A percentile compares a stretch with the other conserved stretches of the same genome.
These are phyloP conservation scores for Lycorma delicatula DNA, from an alignment of 1,140 invertebrate species.

Conservation along the genomic window DNA sequence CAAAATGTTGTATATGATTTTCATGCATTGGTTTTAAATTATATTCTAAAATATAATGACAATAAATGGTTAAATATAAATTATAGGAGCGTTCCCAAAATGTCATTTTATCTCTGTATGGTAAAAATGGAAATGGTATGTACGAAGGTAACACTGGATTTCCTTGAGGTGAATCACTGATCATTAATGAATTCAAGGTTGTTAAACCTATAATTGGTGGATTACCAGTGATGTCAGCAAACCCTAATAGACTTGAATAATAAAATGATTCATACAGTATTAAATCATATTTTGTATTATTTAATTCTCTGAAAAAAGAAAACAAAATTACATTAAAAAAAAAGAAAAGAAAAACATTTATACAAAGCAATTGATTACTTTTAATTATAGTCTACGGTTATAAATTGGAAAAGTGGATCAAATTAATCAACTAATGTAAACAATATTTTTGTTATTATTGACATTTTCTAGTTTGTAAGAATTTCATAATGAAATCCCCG, in stretches of 20 bases:
- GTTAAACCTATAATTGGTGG: neutral
- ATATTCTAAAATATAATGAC: neutral
- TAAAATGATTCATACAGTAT: conserved; percentile 5
- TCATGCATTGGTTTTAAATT: neutral
- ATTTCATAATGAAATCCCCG: too few relatives aligned
- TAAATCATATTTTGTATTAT: conserved; percentile 5
- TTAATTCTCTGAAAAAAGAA: neutral
- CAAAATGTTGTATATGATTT: neutral
- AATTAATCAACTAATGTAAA: too few relatives aligned
- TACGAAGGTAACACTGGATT: neutral
- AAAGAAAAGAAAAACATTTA: too few relatives aligned
- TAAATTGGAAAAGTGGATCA: too few relatives aligned
- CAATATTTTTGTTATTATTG: too few relatives aligned
- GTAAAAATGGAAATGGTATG: neutral
- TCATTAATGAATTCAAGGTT: neutral
- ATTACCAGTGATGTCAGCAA: neutral
- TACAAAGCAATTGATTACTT: too few relatives aligned
- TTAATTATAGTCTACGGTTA: too few relatives aligned
- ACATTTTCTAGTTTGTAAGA: too few relatives aligned
- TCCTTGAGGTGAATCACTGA: neutral
- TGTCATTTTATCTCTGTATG: neutral
- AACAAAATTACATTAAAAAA: too few relatives aligned
- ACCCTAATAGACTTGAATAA: neutral
- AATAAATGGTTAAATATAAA: neutral
- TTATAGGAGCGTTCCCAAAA: neutral